Percentiles rank a stretch among this genome's conserved stretches.
These are phyloP conservation scores for Notamacropus eugenii DNA, from an alignment of 2,797 vertebrate genomes.

Conservation along the genomic window DNA sequence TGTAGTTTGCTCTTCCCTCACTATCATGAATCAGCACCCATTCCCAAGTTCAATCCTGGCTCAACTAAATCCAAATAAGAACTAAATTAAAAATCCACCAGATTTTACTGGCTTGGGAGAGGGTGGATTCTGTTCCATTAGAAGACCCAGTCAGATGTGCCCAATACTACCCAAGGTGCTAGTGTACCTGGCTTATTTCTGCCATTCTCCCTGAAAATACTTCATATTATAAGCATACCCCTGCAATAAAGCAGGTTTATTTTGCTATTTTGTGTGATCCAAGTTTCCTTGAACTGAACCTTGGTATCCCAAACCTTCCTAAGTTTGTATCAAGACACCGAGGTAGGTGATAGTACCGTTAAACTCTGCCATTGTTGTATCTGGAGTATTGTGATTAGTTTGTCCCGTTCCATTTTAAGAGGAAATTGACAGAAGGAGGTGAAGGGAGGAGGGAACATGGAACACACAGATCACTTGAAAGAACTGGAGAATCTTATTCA, in stretches of 20 bases:
- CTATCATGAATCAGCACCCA: background rate
- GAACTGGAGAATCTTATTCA: background rate
- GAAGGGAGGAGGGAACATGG: background rate
- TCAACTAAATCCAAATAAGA: background rate
- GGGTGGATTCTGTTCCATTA: background rate
- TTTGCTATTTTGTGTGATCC: background rate
- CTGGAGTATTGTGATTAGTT: background rate
- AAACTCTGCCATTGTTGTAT: background rate
- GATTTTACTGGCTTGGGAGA: background rate
- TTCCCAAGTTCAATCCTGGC: background rate
- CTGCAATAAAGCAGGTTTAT: background rate
- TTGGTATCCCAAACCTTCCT: background rate
- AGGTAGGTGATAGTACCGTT: background rate
- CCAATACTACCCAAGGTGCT: background rate
- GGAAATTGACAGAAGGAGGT: background rate
- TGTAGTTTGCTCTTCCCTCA: background rate
- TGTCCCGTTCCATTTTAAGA: background rate
- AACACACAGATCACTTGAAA: background rate
- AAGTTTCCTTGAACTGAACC: background rate
- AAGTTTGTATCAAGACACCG: background rate
- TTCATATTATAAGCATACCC: background rate
- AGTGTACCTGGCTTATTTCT: background rate
- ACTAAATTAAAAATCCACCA: background rate
- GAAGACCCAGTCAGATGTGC: background rate
- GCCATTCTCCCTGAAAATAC: background rate